Evolutionary conservation across 2,113 vertebrate genomes (phyloP), one percentile per base, ranked within the genome.

Genomic region (Dinomys branickii): DNA sequence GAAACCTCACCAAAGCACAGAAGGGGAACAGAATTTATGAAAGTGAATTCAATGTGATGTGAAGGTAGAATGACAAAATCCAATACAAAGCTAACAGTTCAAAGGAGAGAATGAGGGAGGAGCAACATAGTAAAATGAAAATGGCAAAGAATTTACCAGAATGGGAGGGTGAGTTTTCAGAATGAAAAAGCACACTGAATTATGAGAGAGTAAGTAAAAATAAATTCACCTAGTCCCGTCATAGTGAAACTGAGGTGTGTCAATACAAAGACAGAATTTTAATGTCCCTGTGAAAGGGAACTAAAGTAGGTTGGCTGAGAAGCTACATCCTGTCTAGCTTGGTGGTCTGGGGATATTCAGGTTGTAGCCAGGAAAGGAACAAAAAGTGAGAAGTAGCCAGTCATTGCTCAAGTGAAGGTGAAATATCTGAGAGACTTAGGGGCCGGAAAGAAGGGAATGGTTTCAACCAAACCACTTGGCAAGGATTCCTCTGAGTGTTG

Each of bases 211-310:
- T 30, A 52, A 9, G 28, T 56, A 35, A 83, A 95, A 73, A 67
- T 61, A 78, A 85, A 73, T 3, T 1, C 16, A 17, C 35, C 13
- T 38, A 13, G 16, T 47, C 26, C 12, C 5, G 1, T 86, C 41
- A 61, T 16, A 84, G 24, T 20, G 84, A 96, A 83, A 47, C 65
- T 35, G 38, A 80, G 41, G 73, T 6, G 1, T 33, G 44, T 47
- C 59, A 71, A 26, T 19, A 33, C 65, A 82, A 71, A 94, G 12
- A 20, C 47, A 71, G 82, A 86, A 50, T 44, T 59, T 20, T 65
- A 88, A 69, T 26, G 56, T 69, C 38, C 44, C 83, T 52, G 86
- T 75, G 69, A 91, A 90, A 96, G 61, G 24, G 19, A 95, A 85
- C 50, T 85, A 41, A 69, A 69, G 54, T 28, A 73, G 41, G 56